phyloP scores from a whole-genome alignment of 53 echinoderm and acorn worm genomes.

The Arbacia lixula region DNA sequence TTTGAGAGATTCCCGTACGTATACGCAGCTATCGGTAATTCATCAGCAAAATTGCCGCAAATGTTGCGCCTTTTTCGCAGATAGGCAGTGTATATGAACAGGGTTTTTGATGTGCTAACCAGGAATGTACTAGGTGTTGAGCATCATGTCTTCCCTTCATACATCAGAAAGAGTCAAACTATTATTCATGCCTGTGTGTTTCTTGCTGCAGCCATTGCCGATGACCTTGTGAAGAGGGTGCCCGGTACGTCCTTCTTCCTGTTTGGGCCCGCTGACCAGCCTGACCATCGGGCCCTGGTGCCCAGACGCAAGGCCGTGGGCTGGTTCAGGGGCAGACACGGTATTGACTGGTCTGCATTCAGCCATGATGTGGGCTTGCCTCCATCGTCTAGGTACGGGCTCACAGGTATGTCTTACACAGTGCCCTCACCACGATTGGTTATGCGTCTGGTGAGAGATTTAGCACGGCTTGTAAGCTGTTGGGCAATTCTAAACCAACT shows the following conservation, averaged over 20 bases:
- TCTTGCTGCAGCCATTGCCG: conserved; percentile 70
- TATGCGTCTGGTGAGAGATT: no score
- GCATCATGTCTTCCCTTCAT: no score
- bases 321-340: conserved; percentile 78
- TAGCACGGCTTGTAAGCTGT: no score
- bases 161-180: no score
- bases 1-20: no score
- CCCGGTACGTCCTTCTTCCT: conserved; percentile 91
- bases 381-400: conserved; percentile 76
- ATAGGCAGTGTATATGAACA: no score
- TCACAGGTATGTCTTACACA: conserved; percentile 71
- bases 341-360: conserved; percentile 49
- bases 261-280: conserved; percentile 81
- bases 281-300: conserved; percentile 65
- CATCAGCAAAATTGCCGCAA: no score
- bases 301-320: conserved; percentile 82
- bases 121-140: background rate
- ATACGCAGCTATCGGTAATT: no score
- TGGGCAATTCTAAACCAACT: no score
- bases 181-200: no score
- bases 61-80: no score
- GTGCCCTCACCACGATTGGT: background rate
- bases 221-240: conserved; percentile 53
- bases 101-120: no score
- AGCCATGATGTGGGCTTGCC: conserved; percentile 69